Evolutionary conservation across 2,888 invertebrate genomes (phyloP).

Genomic region (Desoria tigrina): DNA sequence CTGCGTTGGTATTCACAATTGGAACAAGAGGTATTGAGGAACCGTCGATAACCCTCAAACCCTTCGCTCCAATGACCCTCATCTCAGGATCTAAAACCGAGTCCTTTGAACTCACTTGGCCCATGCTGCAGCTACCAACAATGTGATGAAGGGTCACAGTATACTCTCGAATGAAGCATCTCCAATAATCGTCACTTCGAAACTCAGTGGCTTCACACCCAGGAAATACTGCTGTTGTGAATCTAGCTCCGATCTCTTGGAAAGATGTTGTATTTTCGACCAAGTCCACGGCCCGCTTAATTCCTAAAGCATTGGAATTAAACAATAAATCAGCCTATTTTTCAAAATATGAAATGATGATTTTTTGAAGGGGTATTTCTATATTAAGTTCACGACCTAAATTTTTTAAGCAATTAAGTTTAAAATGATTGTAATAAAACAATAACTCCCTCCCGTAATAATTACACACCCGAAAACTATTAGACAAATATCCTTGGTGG

Average conservation of each 20-base stretch:
- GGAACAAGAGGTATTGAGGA: slow-evolving; percentile 18
- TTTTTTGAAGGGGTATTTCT: no score
- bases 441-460: no score
- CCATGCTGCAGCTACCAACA: slow-evolving; percentile 35
- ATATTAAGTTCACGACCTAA: no score
- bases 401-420: no score
- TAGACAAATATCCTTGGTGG: no score
- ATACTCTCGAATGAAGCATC: slow-evolving; percentile 35
- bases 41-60: slow-evolving; percentile 32
- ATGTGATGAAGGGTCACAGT: slow-evolving; percentile 43
- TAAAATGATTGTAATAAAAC: no score
- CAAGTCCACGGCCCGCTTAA: slow-evolving; percentile 33
- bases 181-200: slow-evolving; percentile 47
- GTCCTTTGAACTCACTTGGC: slow-evolving; percentile 22
- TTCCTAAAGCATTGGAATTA: slow-evolving; percentile 14
- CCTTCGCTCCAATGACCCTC: slow-evolving; percentile 33
- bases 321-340: no score
- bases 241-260: slow-evolving; percentile 36
- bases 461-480: no score
- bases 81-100: slow-evolving; percentile 40
- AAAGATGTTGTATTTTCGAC: slow-evolving; percentile 46
- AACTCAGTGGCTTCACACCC: slow-evolving; percentile 41
- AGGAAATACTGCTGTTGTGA: slow-evolving; percentile 42
- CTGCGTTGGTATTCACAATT: slow-evolving; percentile 41
- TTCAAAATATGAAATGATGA: no score